A percentile compares a stretch with the other conserved stretches of the same genome.
phyloP scores from a whole-genome alignment of 2,888 invertebrate species.

The Lycaena phlaeas region DNA sequence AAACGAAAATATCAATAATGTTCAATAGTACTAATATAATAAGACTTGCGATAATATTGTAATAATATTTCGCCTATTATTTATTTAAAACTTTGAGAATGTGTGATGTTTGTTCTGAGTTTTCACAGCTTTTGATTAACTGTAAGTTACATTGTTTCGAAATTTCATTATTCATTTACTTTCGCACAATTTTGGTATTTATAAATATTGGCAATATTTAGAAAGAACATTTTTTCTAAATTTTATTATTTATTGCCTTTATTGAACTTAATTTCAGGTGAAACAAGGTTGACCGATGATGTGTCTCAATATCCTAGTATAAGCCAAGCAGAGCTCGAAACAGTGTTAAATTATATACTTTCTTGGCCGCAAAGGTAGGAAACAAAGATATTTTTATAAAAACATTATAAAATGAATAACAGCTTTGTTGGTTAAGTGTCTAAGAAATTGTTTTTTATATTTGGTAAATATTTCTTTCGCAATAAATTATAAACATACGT shows the following conservation, averaged over 20 bases:
- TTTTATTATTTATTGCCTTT: constrained; percentile 9
- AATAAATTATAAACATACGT: neutral
- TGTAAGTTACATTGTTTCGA: constrained; percentile 71
- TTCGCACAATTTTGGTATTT: constrained; percentile 14
- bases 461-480: constrained; percentile 8
- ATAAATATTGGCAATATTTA: constrained; percentile 5
- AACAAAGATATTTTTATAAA: too few relatives aligned
- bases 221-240: neutral
- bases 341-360: constrained; percentile 87
- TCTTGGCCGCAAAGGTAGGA: constrained; percentile 93
- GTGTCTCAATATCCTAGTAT: constrained; percentile 82
- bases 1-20: constrained; percentile 69
- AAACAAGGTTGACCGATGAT: constrained; percentile 84
- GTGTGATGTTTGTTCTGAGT: constrained; percentile 97
- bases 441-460: too few relatives aligned
- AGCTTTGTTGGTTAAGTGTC: too few relatives aligned
- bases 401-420: too few relatives aligned
- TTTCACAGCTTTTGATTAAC: constrained; percentile 89
- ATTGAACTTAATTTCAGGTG: constrained; percentile 77
- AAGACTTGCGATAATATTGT: constrained; percentile 53
- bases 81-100: constrained; percentile 71
- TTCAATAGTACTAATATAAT: constrained; percentile 49
- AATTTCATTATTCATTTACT: constrained; percentile 40
- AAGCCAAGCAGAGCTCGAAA: constrained; percentile 86
- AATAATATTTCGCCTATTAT: constrained; percentile 53